phyloP scores from a whole-genome alignment of 2,888 invertebrate genomes.

The Protodeltote pygarga region DNA sequence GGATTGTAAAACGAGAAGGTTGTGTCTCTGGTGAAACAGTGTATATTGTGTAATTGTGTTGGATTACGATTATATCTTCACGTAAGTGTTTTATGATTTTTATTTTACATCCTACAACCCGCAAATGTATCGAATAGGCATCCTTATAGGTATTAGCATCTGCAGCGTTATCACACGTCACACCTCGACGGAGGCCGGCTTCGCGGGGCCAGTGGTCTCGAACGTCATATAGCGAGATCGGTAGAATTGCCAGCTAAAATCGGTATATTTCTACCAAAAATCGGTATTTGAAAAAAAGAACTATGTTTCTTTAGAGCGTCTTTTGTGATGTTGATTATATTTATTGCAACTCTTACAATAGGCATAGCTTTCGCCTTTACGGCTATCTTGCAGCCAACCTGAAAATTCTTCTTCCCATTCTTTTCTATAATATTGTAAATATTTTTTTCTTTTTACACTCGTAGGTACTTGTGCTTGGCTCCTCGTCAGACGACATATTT shows the following conservation, averaged over 20 bases:
- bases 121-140: too few species aligned
- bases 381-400: slow-evolving; percentile 14
- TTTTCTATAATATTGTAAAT: slow-evolving; percentile 30
- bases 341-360: slow-evolving; percentile 23
- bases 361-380: slow-evolving; percentile 28
- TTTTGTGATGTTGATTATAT: slow-evolving; percentile 18
- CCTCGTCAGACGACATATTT: slow-evolving; percentile 5
- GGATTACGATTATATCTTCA: too few species aligned
- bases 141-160: too few species aligned
- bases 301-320: slow-evolving; percentile 10
- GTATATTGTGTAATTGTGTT: too few species aligned
- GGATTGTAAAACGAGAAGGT: too few species aligned
- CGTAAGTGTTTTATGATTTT: too few species aligned
- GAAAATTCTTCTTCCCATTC: slow-evolving; percentile 28
- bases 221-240: background rate
- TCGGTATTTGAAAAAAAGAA: slow-evolving; percentile 2
- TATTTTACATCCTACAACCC: too few species aligned
- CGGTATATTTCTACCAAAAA: too few species aligned
- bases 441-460: slow-evolving; percentile 29
- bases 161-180: too few species aligned
- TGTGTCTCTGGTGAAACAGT: too few species aligned
- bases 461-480: slow-evolving; percentile 15
- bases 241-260: background rate
- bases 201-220: background rate
- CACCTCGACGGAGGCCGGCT: too few species aligned